Percentiles rank a stretch among this genome's conserved stretches.
phyloP scores from a whole-genome alignment of 1,140 invertebrate species.

The Popillia japonica region DNA sequence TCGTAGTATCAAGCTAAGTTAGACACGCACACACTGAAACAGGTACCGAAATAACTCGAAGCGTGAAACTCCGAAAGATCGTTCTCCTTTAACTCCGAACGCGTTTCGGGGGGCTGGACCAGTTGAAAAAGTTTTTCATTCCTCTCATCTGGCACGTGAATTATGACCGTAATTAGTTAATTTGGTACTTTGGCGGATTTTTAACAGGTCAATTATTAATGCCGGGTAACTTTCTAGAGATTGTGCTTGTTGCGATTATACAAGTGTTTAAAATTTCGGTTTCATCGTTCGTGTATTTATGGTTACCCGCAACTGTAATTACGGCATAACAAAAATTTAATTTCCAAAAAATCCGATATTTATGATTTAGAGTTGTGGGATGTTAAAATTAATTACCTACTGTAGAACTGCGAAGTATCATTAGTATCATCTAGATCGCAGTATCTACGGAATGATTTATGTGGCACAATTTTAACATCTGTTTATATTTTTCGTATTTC shows the following conservation, averaged over 20 bases:
- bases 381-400: too few relatives aligned
- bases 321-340: too few relatives aligned
- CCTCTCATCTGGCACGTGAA: slow-evolving; percentile 25
- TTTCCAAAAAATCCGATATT: too few relatives aligned
- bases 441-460: too few relatives aligned
- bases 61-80: slow-evolving; percentile 16
- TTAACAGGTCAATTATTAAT: slow-evolving; percentile 29
- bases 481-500: neutral
- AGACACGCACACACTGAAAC: neutral
- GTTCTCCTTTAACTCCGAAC: slow-evolving; percentile 23
- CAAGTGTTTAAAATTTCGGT: neutral
- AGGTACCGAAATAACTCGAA: neutral
- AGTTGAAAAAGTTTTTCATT: slow-evolving; percentile 29
- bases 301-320: too few relatives aligned
- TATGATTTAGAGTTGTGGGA: too few relatives aligned
- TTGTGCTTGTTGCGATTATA: neutral
- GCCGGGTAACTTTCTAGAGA: neutral
- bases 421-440: too few relatives aligned
- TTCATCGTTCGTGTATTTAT: too few relatives aligned
- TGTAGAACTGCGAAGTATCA: too few relatives aligned
- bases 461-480: neutral
- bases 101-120: neutral
- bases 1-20: neutral
- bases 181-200: slow-evolving; percentile 15
- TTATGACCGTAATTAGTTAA: slow-evolving; percentile 32